phyloP scores from a whole-genome alignment of 1,140 invertebrate species.

The Lordiphosa collinella region DNA sequence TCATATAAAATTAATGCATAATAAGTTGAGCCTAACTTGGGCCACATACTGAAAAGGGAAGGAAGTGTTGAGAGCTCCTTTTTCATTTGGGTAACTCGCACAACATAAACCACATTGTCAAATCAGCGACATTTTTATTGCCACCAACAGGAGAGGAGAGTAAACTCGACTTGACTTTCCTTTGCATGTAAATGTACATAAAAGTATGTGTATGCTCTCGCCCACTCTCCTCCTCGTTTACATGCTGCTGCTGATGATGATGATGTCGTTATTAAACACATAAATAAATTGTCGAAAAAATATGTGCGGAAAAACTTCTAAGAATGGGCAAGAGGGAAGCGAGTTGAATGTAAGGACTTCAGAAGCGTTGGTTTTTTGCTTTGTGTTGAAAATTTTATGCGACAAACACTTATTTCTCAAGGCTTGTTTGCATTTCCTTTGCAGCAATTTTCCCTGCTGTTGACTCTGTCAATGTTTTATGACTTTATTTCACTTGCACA shows the following conservation, averaged over 20 bases:
- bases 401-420: conserved; percentile 27
- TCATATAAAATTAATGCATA: conserved; percentile 64
- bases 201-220: conserved; percentile 10
- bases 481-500: conserved; percentile 47
- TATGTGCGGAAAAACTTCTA: conserved; percentile 7
- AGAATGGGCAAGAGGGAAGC: neutral
- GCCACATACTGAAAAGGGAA: neutral
- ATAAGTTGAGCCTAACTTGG: conserved; percentile 34
- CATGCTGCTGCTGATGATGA: conserved; percentile 68
- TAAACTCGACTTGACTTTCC: conserved; percentile 1
- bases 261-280: conserved; percentile 76
- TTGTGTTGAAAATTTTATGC: conserved; percentile 41
- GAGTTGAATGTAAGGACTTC: conserved; percentile 8
- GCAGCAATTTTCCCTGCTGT: conserved; percentile 29
- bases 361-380: conserved; percentile 37
- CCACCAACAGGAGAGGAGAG: conserved; percentile 26
- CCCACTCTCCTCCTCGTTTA: conserved; percentile 15
- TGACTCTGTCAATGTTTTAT: conserved; percentile 62
- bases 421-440: conserved; percentile 45
- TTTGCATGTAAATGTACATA: conserved; percentile 9
- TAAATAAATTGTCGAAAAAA: conserved; percentile 72
- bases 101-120: conserved; percentile 70
- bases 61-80: conserved; percentile 24
- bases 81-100: conserved; percentile 22
- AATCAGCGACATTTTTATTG: conserved; percentile 78